A percentile compares a stretch with the other conserved stretches of the same genome.
phyloP scores from a whole-genome alignment of 53 echinoderm and acorn worm genomes.

The Zoroaster sp. region DNA sequence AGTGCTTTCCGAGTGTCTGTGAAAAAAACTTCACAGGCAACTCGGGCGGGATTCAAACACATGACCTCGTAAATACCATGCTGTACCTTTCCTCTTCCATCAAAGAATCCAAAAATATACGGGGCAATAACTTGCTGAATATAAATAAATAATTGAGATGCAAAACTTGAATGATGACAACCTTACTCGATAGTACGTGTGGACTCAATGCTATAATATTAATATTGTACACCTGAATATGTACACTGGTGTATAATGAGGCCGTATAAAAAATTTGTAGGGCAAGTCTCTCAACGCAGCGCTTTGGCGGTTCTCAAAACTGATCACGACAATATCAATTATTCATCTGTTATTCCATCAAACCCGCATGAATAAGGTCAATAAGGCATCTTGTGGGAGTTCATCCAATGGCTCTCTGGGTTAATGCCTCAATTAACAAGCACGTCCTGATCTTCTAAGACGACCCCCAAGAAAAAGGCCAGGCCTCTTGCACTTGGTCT shows the following conservation, averaged over 20 bases:
- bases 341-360: slow-evolving; percentile 43
- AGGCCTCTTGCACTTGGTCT: background rate
- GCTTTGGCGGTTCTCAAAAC: slow-evolving; percentile 25
- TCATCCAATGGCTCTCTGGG: background rate
- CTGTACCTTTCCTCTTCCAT: no score
- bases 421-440: slow-evolving; percentile 30
- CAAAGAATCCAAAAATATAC: no score
- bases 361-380: slow-evolving; percentile 53
- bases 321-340: slow-evolving; percentile 61
- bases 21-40: no score
- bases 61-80: no score
- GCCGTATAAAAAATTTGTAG: background rate
- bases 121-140: background rate
- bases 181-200: background rate
- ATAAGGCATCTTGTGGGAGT: slow-evolving; percentile 38
- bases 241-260: background rate
- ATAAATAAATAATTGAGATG: background rate
- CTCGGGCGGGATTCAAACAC: no score
- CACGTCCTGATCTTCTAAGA: slow-evolving; percentile 28
- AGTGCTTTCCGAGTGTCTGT: no score
- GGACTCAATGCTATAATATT: background rate
- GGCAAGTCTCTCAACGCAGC: background rate
- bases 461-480: background rate
- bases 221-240: background rate
- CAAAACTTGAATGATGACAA: background rate